Evolutionary conservation across 2,888 invertebrate species (phyloP).

Genomic region (Mimas tiliae): DNA sequence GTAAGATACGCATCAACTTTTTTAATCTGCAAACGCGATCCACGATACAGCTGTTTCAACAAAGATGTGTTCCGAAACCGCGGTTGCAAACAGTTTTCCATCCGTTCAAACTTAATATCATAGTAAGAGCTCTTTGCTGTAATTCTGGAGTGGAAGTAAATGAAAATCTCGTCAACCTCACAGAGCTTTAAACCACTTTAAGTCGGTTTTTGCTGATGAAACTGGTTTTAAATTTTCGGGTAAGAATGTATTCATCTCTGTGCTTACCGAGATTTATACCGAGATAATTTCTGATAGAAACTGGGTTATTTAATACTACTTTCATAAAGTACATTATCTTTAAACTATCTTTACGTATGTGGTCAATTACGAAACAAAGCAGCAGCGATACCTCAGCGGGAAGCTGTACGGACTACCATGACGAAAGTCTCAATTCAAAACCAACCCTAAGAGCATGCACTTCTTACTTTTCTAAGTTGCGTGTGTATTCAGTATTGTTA

Average conservation of each 20-base stretch:
- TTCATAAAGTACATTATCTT: too few species aligned
- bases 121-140: conserved; percentile 43
- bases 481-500: too few species aligned
- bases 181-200: conserved; percentile 46
- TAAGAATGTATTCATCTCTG: conserved; percentile 5
- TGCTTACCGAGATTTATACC: not conserved
- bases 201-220: conserved; percentile 39
- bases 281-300: too few species aligned
- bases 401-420: too few species aligned
- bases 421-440: too few species aligned
- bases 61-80: conserved; percentile 31
- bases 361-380: too few species aligned
- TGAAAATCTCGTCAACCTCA: conserved; percentile 61
- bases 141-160: conserved; percentile 56
- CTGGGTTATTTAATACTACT: too few species aligned
- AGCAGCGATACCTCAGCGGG: too few species aligned
- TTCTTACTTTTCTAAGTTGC: too few species aligned
- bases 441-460: too few species aligned
- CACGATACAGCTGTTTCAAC: not conserved
- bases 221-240: conserved; percentile 24
- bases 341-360: too few species aligned
- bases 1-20: not conserved
- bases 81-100: conserved; percentile 47
- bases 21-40: conserved; percentile 6
- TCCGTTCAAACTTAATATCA: conserved; percentile 47